Percentiles rank a stretch among this genome's conserved stretches.
Conservation (phyloP, 2,797 vertebrate species). For the Danio jaintianensis region DNA sequence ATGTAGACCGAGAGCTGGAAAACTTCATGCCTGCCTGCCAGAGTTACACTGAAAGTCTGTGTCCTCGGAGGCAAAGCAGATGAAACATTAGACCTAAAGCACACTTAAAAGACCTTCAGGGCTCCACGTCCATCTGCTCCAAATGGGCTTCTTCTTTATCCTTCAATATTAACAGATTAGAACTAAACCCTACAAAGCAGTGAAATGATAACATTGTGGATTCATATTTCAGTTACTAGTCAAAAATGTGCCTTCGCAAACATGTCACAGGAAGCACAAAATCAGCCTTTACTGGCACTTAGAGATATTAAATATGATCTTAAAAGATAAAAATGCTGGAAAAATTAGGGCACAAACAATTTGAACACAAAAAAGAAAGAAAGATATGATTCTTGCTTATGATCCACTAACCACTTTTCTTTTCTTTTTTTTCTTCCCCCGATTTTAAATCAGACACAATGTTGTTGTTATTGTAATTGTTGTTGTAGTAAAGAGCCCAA, state of each 20-base stretch:
- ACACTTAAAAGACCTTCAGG: conserved; percentile 43
- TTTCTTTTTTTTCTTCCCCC: too few species aligned
- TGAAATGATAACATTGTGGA: not conserved
- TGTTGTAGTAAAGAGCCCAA: not conserved
- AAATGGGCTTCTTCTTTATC: conserved; percentile 24
- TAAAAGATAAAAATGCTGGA: not conserved
- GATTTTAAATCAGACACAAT: not conserved
- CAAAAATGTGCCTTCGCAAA: not conserved
- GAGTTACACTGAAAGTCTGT: conserved; percentile 28
- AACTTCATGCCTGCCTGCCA: conserved; percentile 16
- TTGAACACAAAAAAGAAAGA: too few species aligned
- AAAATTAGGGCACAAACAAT: not conserved
- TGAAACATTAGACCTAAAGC: conserved; percentile 34
- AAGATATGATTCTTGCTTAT: not conserved
- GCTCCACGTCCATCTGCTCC: conserved; percentile 40
- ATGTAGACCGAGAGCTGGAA: conserved; percentile 11
- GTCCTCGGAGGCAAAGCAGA: conserved; percentile 32
- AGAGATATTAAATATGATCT: not conserved
- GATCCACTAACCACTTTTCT: not conserved
- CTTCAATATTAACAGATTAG: conserved; percentile 22
- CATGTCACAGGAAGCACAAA: not conserved
- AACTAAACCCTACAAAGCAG: conserved; percentile 20
- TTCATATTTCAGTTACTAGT: not conserved
- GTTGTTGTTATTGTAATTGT: not conserved
- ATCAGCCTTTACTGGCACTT: not conserved